Evolutionary conservation across 2,113 vertebrate genomes (phyloP), one percentile per base, ranked within the genome.

Genomic region (Rhinichthys klamathensis): DNA sequence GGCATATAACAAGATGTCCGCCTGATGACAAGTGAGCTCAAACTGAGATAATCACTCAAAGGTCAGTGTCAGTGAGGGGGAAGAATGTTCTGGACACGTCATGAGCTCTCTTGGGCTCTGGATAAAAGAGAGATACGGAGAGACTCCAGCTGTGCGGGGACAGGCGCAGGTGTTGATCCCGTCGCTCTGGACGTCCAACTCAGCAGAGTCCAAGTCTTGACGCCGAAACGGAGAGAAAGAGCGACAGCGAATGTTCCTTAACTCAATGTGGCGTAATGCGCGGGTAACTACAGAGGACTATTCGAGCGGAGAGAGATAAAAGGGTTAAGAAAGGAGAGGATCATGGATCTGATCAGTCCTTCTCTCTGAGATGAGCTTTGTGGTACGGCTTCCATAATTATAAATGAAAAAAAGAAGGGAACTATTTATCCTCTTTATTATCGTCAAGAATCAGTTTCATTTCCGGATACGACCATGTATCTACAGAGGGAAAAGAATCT

Each of bases 381-480:
- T 83, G 69, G 88, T 89, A 91, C 88, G 89, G 90, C 90, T 92
- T 92, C 86, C 56, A 85, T 91, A 91, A 91, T 91, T 92, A 90
- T 83, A 89, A 90, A 93, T 90, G 78, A 88, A 88, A 91, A 91
- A 93, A 92, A 90, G 88, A 92, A 88, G 90, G 91, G 90, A 91
- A 90, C 90, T 93, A 90, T 94, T 93, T 93, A 93, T 93, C 93
- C 87, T 91, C 88, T 92, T 93, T 92, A 74, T 79, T 83, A 93
- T 92, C 84, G 84, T 93, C 65, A 82, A 82, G 63, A 93, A 89
- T 91, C 93, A 92, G 93, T 93, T 92, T 89, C 92, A 91, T 93
- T 93, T 93, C 90, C 92, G 90, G 91, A 92, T 89, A 92, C 90
- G 89, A 92, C 92, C 80, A 93, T 94, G 91, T 94, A 93, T 93